phyloP scores from a whole-genome alignment of 2,888 invertebrate species.

The Drosophila koepferae region DNA sequence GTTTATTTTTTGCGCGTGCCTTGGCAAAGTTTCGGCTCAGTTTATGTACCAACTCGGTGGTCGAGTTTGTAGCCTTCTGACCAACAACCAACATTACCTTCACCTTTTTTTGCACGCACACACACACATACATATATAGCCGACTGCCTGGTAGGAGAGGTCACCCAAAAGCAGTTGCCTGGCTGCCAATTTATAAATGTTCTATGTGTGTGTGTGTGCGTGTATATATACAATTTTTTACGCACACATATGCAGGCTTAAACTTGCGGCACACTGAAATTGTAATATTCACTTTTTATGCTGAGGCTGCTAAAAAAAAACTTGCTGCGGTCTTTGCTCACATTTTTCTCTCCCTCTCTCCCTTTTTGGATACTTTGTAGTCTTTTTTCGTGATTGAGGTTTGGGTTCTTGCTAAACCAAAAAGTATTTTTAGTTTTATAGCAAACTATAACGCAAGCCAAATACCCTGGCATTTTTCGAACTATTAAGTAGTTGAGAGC shows the following conservation, averaged over 20 bases:
- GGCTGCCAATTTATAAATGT: constrained; percentile 75
- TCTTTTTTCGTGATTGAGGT: constrained; percentile 44
- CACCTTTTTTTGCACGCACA: constrained; percentile 64
- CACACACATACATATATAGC: constrained; percentile 16
- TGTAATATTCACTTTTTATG: constrained; percentile 78
- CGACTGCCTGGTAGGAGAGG: constrained; percentile 65
- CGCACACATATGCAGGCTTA: constrained; percentile 41
- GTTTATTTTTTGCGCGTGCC: constrained; percentile 56
- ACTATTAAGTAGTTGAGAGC: neutral
- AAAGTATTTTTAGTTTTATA: neutral
- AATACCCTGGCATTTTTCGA: neutral
- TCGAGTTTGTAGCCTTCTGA: constrained; percentile 69
- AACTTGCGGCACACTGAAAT: constrained; percentile 67
- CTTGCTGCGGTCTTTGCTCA: constrained; percentile 58
- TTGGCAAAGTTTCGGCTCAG: constrained; percentile 68
- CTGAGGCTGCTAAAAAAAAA: constrained; percentile 63
- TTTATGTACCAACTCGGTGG: constrained; percentile 64
- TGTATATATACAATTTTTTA: constrained; percentile 40
- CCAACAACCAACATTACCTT: constrained; percentile 68
- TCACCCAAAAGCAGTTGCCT: constrained; percentile 61
- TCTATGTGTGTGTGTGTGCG: constrained; percentile 51
- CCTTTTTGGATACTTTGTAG: constrained; percentile 43
- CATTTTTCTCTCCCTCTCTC: constrained; percentile 34
- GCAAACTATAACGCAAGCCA: no score
- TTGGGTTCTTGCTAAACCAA: constrained; percentile 10